Percentiles rank a stretch among this genome's conserved stretches.
These are phyloP conservation scores for Eutrigla gurnardus DNA, from an alignment of 2,797 vertebrate species.

Conservation along the genomic window DNA sequence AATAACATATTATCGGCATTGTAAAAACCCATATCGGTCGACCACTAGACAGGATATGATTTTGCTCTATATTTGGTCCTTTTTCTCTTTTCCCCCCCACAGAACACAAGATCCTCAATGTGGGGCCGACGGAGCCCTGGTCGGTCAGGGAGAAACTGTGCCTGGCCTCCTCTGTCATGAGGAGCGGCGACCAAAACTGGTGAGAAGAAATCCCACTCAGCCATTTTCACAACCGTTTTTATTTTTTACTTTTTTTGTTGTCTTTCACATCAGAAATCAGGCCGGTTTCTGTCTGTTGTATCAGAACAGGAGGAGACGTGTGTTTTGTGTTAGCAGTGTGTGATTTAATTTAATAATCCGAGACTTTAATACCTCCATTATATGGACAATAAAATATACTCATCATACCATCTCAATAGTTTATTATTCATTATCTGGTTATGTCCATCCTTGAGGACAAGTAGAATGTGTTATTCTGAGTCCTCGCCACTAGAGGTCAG, in stretches of 20 bases:
- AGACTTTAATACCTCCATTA: neutral
- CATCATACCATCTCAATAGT: too few species aligned
- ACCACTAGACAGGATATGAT: neutral
- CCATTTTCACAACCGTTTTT: neutral
- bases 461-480: neutral
- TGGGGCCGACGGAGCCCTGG: conserved; percentile 97
- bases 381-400: neutral
- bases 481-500: conserved; percentile 36
- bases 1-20: too few species aligned
- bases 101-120: conserved; percentile 96
- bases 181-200: conserved; percentile 99
- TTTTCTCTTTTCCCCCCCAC: conserved; percentile 1
- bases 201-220: conserved; percentile 65
- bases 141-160: conserved; percentile 97
- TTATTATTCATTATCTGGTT: neutral
- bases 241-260: too few species aligned
- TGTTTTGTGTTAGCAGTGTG: neutral
- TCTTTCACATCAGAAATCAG: neutral
- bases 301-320: neutral
- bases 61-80: neutral
- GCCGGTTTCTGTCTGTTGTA: neutral
- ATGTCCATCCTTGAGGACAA: neutral
- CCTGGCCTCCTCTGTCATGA: conserved; percentile 97
- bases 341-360: too few species aligned
- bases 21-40: too few species aligned